Evolutionary conservation across 1,140 invertebrate species (phyloP).

Genomic region (Drosophila hydei): DNA sequence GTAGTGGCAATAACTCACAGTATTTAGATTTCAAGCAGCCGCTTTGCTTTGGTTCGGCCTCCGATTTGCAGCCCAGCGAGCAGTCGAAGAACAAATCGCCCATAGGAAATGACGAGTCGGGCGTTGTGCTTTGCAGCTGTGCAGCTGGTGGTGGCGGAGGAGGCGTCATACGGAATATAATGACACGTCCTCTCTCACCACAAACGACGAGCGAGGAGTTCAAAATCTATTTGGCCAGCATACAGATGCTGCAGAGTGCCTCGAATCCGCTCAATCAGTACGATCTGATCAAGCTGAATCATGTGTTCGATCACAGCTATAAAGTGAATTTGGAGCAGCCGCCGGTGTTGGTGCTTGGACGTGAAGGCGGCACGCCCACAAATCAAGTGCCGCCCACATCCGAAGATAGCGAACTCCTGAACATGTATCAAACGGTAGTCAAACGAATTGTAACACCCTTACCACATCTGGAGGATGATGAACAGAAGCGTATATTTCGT

Average conservation of each 20-base stretch:
- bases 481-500: slow-evolving; percentile 89
- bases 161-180: slow-evolving; percentile 85
- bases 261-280: slow-evolving; percentile 86
- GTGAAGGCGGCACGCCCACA: slow-evolving; percentile 64
- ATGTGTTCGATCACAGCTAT: slow-evolving; percentile 86
- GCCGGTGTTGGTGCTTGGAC: slow-evolving; percentile 51
- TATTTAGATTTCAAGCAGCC: slow-evolving; percentile 56
- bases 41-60: slow-evolving; percentile 77
- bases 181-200: slow-evolving; percentile 86
- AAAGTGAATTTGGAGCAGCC: slow-evolving; percentile 65
- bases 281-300: slow-evolving; percentile 85
- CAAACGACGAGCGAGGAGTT: slow-evolving; percentile 88
- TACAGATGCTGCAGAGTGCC: slow-evolving; percentile 88
- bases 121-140: slow-evolving; percentile 64
- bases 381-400: slow-evolving; percentile 61
- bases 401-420: slow-evolving; percentile 70
- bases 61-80: slow-evolving; percentile 71
- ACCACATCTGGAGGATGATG: slow-evolving; percentile 75
- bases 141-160: slow-evolving; percentile 60
- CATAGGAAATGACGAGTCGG: slow-evolving; percentile 13
- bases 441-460: slow-evolving; percentile 52
- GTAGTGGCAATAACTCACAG: slow-evolving; percentile 42
- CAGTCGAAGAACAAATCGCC: slow-evolving; percentile 41
- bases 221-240: slow-evolving; percentile 88
- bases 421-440: slow-evolving; percentile 62